Percentiles rank a stretch among this genome's conserved stretches.
These are phyloP conservation scores for Rhinogobio ventralis DNA, from an alignment of 2,797 vertebrate genomes.

Conservation along the genomic window DNA sequence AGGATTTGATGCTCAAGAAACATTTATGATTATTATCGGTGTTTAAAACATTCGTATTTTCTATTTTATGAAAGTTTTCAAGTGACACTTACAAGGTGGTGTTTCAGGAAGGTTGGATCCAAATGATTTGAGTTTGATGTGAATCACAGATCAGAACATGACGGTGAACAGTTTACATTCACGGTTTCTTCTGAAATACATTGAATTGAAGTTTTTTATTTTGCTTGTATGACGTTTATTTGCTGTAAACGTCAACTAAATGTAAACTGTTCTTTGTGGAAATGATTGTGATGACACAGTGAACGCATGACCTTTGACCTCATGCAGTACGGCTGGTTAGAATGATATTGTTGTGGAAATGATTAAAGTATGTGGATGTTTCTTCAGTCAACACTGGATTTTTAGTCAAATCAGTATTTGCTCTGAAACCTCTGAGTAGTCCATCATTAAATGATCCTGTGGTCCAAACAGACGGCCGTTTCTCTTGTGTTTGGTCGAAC, in stretches of 20 bases:
- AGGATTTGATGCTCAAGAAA: too few species aligned
- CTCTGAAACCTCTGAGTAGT: background rate
- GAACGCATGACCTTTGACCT: background rate
- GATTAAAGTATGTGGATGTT: background rate
- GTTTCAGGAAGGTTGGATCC: background rate
- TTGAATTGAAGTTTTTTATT: background rate
- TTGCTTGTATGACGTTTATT: background rate
- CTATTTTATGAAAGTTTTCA: background rate
- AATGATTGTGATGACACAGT: too few species aligned
- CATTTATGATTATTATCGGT: too few species aligned
- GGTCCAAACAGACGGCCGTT: background rate
- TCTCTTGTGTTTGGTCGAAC: slow-evolving; percentile 16
- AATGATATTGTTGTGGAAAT: background rate
- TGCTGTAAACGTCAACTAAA: background rate
- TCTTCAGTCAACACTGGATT: too few species aligned
- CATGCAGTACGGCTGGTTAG: background rate
- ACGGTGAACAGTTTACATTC: background rate
- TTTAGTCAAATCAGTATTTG: background rate
- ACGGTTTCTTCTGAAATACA: background rate
- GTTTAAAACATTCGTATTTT: too few species aligned
- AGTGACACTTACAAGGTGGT: background rate
- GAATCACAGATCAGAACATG: background rate
- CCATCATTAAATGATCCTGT: background rate
- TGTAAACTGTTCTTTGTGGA: background rate
- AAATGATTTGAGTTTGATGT: background rate